A percentile compares a stretch with the other conserved stretches of the same genome.
phyloP scores from a whole-genome alignment of 2,797 vertebrate species.

The Mionectes olivaceus region DNA sequence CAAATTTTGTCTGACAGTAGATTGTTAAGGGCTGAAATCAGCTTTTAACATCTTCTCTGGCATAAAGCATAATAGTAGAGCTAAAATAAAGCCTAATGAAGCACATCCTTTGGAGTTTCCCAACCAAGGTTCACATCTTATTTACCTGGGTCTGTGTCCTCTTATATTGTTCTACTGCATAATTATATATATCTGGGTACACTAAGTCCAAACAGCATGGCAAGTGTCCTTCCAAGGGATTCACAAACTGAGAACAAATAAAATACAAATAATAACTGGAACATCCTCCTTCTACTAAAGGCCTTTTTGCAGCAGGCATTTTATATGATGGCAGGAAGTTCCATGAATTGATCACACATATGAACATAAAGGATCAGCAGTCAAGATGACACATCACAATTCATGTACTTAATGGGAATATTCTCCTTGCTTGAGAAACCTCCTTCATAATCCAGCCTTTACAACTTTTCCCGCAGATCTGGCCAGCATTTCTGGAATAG shows the following conservation, averaged over 20 bases:
- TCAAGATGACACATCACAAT: neutral
- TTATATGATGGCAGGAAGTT: neutral
- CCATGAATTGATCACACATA: neutral
- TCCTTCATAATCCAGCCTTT: neutral
- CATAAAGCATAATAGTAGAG: neutral
- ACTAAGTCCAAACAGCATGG: slow-evolving; percentile 76
- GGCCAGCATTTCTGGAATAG: neutral
- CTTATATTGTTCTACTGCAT: slow-evolving; percentile 74
- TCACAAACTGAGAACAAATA: slow-evolving; percentile 77
- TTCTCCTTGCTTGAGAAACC: neutral
- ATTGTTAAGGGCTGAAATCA: neutral
- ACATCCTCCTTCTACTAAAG: neutral
- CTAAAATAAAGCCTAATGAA: neutral
- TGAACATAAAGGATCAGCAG: neutral
- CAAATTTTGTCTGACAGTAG: neutral
- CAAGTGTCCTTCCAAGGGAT: slow-evolving; percentile 79
- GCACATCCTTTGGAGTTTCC: neutral
- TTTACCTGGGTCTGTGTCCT: slow-evolving; percentile 73
- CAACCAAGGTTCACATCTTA: neutral
- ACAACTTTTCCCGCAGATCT: neutral
- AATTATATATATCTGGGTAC: slow-evolving; percentile 84
- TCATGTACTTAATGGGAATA: neutral
- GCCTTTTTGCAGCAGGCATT: neutral
- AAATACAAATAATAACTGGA: neutral
- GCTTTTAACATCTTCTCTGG: neutral